These are phyloP conservation scores for Sciurus vulgaris DNA, from an alignment of 2,797 vertebrate genomes.

Conservation along the genomic window DNA sequence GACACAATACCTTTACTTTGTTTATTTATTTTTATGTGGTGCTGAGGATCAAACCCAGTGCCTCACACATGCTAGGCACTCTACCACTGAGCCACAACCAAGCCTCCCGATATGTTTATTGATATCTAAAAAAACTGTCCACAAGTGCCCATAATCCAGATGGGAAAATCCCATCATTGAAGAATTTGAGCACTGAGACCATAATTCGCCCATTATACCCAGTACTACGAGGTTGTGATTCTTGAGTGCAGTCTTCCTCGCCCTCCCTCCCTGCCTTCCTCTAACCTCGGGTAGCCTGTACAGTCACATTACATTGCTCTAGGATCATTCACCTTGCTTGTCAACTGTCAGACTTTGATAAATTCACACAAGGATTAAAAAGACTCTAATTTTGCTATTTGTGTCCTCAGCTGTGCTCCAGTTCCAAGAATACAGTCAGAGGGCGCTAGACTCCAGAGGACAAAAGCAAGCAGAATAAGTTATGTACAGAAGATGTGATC, in stretches of 20 bases:
- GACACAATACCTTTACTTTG: no score
- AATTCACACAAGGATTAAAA: constrained; percentile 11
- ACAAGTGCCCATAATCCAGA: not conserved
- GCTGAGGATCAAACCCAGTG: no score
- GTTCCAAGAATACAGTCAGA: not conserved
- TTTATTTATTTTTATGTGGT: no score
- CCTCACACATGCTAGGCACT: no score
- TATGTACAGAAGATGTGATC: not conserved
- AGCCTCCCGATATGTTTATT: not conserved
- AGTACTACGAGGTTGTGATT: not conserved
- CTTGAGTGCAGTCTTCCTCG: not conserved
- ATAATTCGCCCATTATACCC: not conserved
- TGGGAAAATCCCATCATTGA: not conserved
- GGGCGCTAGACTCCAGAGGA: not conserved
- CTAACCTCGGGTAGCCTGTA: not conserved
- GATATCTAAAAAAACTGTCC: constrained; percentile 27
- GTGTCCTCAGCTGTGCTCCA: not conserved
- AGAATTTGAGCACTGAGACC: not conserved
- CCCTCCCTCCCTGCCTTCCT: not conserved
- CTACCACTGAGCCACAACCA: no score
- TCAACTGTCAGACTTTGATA: not conserved
- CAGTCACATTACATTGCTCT: not conserved
- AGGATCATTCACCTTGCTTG: not conserved
- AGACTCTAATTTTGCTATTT: not conserved
- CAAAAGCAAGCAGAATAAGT: constrained; percentile 50